These are phyloP conservation scores for Microvelia longipes DNA, from an alignment of 1,140 invertebrate genomes.

Conservation along the genomic window DNA sequence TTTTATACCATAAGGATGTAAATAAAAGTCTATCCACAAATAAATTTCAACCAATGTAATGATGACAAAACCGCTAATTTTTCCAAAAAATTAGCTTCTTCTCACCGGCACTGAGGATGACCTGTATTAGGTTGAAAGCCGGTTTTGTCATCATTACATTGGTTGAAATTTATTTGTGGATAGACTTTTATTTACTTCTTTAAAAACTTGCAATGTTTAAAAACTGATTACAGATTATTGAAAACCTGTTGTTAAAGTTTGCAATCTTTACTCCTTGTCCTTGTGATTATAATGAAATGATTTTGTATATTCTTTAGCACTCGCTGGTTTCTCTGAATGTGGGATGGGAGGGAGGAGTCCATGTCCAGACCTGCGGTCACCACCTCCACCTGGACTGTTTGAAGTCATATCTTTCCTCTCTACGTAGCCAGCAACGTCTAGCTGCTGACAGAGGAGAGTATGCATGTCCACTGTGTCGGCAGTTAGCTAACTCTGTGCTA, in stretches of 20 bases:
- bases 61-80: no score
- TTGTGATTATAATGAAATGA: background rate
- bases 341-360: slow-evolving; percentile 83
- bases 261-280: background rate
- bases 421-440: slow-evolving; percentile 54
- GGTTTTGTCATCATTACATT: no score
- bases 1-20: no score
- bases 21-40: no score
- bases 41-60: no score
- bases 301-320: background rate
- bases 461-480: slow-evolving; percentile 82
- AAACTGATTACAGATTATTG: no score
- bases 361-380: slow-evolving; percentile 92
- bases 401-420: slow-evolving; percentile 68
- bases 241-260: background rate
- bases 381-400: slow-evolving; percentile 87
- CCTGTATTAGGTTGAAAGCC: no score
- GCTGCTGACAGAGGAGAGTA: slow-evolving; percentile 66
- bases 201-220: no score
- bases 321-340: slow-evolving; percentile 46
- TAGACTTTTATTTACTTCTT: no score
- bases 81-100: no score
- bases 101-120: no score
- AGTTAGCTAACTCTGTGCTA: slow-evolving; percentile 81
- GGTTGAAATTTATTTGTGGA: no score